Evolutionary conservation across 2,888 invertebrate genomes (phyloP).

Genomic region (Ochropleura plecta): DNA sequence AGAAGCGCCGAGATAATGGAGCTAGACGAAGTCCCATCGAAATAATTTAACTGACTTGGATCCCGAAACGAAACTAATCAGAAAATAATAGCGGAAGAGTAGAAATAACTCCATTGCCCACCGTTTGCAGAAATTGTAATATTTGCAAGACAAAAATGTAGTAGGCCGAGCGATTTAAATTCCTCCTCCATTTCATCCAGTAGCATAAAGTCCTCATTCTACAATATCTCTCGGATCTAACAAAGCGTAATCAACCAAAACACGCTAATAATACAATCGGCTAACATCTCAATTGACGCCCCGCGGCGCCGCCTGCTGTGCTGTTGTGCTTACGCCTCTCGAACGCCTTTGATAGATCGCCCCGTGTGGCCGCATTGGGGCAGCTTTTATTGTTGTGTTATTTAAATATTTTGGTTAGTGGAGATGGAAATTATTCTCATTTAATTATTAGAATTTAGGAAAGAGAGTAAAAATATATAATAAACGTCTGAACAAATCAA

Average conservation of each 20-base stretch:
- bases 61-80: no score
- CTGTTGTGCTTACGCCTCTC: constrained; percentile 69
- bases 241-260: constrained; percentile 62
- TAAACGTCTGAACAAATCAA: not conserved
- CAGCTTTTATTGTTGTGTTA: constrained; percentile 54
- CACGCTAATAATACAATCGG: constrained; percentile 61
- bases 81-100: no score
- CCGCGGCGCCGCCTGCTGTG: constrained; percentile 72
- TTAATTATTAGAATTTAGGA: not conserved
- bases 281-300: constrained; percentile 71
- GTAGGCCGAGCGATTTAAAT: not conserved
- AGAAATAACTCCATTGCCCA: not conserved
- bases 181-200: not conserved
- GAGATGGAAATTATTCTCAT: not conserved
- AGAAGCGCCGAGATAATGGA: no score
- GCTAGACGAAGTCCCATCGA: no score
- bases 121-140: not conserved
- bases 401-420: constrained; percentile 38
- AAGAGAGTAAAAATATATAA: not conserved
- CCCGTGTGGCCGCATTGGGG: constrained; percentile 44
- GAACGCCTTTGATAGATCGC: constrained; percentile 57
- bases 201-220: constrained; percentile 4
- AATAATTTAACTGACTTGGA: no score
- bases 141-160: not conserved
- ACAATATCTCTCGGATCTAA: constrained; percentile 57